phyloP scores from a whole-genome alignment of 2,797 vertebrate species.

The Lithobates sylvaticus region DNA sequence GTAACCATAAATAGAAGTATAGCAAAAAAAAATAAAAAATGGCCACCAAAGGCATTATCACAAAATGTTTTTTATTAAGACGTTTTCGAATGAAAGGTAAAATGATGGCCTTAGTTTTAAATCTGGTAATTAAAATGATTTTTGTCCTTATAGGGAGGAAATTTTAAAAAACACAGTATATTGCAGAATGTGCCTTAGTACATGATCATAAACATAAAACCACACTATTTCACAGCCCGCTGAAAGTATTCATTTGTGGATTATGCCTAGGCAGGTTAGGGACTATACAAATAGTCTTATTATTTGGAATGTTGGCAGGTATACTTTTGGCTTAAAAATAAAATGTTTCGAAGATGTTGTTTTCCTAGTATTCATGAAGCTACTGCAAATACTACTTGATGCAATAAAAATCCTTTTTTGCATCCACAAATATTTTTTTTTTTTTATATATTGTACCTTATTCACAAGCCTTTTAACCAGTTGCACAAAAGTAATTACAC shows the following conservation, averaged over 20 bases:
- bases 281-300: background rate
- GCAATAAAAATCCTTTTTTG: background rate
- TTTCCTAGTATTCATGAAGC: background rate
- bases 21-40: too few species aligned
- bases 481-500: background rate
- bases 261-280: background rate
- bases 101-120: background rate
- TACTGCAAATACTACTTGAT: slow-evolving; percentile 2
- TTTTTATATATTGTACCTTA: background rate
- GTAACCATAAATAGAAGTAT: too few species aligned
- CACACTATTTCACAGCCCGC: background rate
- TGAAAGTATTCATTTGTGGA: background rate
- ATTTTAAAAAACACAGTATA: background rate
- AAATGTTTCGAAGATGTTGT: background rate
- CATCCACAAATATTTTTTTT: background rate
- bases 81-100: too few species aligned
- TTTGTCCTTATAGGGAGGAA: too few species aligned
- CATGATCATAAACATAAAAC: background rate
- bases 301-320: background rate
- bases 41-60: too few species aligned
- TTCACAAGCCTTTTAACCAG: background rate
- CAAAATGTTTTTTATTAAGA: too few species aligned
- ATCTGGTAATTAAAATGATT: too few species aligned
- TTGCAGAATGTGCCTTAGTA: slow-evolving; percentile 29
- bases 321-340: background rate